Conservation (phyloP, 2,797 vertebrate genomes). For the Onychomys arenicola region DNA sequence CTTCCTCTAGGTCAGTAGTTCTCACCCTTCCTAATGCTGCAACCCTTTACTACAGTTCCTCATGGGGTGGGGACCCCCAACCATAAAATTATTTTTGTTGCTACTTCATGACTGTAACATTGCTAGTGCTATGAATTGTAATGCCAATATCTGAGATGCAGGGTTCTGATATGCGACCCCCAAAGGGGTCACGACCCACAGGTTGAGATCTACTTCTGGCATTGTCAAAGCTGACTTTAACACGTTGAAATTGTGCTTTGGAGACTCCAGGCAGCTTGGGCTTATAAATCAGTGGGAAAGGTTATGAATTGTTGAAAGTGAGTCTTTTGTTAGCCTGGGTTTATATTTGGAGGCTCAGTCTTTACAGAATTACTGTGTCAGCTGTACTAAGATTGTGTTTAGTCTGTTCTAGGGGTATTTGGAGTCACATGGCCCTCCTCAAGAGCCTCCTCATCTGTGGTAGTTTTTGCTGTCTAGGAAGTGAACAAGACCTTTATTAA, state of each 20-base stretch:
- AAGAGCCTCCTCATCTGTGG: not conserved
- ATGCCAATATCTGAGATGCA: not conserved
- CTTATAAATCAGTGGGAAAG: not conserved
- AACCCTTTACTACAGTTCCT: not conserved
- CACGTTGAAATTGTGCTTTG: constrained; percentile 33
- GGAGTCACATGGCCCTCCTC: not conserved
- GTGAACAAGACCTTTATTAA: constrained; percentile 42
- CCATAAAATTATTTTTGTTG: not conserved
- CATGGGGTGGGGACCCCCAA: not conserved
- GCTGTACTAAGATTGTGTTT: not conserved
- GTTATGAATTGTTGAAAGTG: not conserved
- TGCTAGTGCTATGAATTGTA: not conserved
- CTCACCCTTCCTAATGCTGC: not conserved
- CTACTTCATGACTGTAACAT: not conserved
- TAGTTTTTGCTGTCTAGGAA: not conserved
- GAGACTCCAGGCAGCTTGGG: not conserved
- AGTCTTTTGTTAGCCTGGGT: not conserved
- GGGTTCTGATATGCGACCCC: not conserved
- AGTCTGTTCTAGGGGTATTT: not conserved
- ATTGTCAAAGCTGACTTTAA: constrained; percentile 20
- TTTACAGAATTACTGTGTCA: constrained; percentile 23
- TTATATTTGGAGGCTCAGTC: not conserved
- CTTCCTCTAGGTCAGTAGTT: not conserved
- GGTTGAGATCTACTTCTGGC: not conserved
- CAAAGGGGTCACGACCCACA: not conserved